Base-by-base conservation (phyloP, 1,140 invertebrate species). In the Heliconius hermathena region DNA sequence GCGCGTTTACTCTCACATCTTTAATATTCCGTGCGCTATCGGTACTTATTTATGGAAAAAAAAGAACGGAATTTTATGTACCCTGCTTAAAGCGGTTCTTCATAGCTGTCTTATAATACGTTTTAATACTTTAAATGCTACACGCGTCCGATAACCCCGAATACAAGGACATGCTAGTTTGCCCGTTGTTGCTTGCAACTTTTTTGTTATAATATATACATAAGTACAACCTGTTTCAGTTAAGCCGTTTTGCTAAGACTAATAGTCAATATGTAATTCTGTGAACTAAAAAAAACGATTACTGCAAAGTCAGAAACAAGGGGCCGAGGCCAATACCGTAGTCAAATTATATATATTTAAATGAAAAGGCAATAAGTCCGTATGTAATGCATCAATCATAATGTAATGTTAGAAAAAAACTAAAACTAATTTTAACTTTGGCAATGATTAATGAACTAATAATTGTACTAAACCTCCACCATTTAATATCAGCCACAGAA, bases 41-140 rank as follows among this genome's bases (percentile, higher is more conserved):
- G 90, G 91, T 91, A 92, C 88, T 90, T 88, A 85, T 89, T 91
- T 88, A 86, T 88, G 86, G 82, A 89, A 90, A 94, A 87, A 41
- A 91, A 93, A 92, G 88, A 90, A 93, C 89, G 90, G 92, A 92
- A 89, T 91, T 92, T 91, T 90, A 93, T 92, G 88, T 92, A 84
- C 81, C 83, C 82, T 82, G 84, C 85, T 83, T 86, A 82, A 83
- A 91, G 90, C 91, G 90, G 91, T 92, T 91, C 89, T 90, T 90
- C 90, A 89, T 91, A 92, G 90, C 86, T 88, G 88, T 92, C 88
- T 89, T 89, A n/a, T n/a, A n/a, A n/a, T n/a, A 87, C 81, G 84
- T 89, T 91, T 86, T 83, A 91, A 91, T 84, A 83, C 84, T 85
- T 89, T 94, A 93, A 93, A 94, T 94, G 93, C 87, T 94, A 94